Evolutionary conservation across 2,888 invertebrate species (phyloP).

Genomic region (Tortrix viridana): DNA sequence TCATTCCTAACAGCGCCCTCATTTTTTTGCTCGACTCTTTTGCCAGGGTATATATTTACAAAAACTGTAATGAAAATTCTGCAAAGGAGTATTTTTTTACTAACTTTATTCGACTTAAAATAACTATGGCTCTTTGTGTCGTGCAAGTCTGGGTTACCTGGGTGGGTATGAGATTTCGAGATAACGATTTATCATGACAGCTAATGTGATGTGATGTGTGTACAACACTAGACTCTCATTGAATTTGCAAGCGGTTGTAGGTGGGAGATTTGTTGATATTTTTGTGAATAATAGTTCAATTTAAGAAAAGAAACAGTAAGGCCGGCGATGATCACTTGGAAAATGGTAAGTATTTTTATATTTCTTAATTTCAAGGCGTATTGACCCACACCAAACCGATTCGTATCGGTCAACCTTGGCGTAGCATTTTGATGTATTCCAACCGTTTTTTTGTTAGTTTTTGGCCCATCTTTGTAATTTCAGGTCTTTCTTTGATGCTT

Average conservation of each 20-base stretch:
- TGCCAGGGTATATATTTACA: too few relatives aligned
- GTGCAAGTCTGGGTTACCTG: too few relatives aligned
- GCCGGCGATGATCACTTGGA: slow-evolving; percentile 50
- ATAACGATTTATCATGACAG: slow-evolving; percentile 29
- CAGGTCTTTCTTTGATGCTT: not conserved
- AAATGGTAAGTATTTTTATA: slow-evolving; percentile 61
- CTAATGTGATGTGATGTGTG: slow-evolving; percentile 1
- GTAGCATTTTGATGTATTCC: slow-evolving; percentile 23
- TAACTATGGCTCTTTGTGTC: too few relatives aligned
- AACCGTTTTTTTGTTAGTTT: slow-evolving; percentile 14
- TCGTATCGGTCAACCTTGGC: slow-evolving; percentile 30
- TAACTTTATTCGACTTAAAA: too few relatives aligned
- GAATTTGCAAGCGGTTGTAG: slow-evolving; percentile 67
- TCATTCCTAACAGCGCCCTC: too few relatives aligned
- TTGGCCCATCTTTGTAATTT: not conserved
- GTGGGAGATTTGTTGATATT: slow-evolving; percentile 75
- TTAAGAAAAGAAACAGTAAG: slow-evolving; percentile 56
- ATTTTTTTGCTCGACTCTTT: too few relatives aligned
- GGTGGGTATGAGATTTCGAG: not conserved
- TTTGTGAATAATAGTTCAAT: slow-evolving; percentile 57
- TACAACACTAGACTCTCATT: slow-evolving; percentile 50
- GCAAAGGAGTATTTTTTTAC: too few relatives aligned
- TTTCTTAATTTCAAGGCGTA: not conserved
- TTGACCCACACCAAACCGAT: slow-evolving; percentile 9
- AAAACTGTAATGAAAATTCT: too few relatives aligned